Conservation (phyloP, 2,113 vertebrate species). For the Tragelaphus imberbis region DNA sequence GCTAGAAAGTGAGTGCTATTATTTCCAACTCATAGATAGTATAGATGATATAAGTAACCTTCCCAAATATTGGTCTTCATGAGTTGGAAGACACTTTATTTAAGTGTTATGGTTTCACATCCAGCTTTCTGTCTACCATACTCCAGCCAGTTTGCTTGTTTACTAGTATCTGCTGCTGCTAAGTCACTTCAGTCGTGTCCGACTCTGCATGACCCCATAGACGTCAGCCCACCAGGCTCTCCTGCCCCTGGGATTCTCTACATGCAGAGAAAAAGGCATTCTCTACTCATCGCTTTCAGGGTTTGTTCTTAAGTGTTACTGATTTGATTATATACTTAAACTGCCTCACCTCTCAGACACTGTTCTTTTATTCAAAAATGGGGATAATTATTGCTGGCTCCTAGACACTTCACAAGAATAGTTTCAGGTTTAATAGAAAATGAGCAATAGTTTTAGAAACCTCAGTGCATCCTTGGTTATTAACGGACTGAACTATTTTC, state of each 20-base stretch:
- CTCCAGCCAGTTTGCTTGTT: neutral
- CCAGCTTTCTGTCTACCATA: neutral
- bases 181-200: no score
- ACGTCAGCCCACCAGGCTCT: no score
- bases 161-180: no score
- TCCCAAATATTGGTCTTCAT: neutral
- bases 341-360: conserved; percentile 7
- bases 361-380: conserved; percentile 44
- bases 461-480: conserved; percentile 33
- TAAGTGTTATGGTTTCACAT: neutral
- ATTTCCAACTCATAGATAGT: neutral
- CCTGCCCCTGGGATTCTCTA: no score
- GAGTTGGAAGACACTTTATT: neutral
- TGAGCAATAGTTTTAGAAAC: conserved; percentile 49
- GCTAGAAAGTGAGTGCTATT: neutral
- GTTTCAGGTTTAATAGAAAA: conserved; percentile 61
- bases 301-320: neutral
- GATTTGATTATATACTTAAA: conserved; percentile 27
- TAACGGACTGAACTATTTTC: conserved; percentile 54
- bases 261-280: neutral
- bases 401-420: conserved; percentile 52
- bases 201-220: no score
- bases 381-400: conserved; percentile 48
- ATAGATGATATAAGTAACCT: neutral
- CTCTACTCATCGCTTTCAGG: neutral